These are phyloP conservation scores for Suillia variegata DNA, from an alignment of 2,888 invertebrate genomes.

Conservation along the genomic window DNA sequence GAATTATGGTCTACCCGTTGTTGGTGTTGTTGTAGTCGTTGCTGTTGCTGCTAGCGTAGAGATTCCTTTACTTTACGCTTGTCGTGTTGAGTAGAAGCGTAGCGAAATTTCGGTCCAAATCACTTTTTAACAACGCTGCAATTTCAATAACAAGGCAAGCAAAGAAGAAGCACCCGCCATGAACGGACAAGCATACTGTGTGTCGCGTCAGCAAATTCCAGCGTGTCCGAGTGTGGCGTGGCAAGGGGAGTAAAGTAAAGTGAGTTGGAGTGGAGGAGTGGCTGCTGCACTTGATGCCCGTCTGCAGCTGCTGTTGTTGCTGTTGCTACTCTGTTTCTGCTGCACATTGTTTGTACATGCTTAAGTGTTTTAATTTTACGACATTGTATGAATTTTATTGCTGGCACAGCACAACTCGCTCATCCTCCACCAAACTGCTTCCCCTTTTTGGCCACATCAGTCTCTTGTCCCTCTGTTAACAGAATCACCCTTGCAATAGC, in stretches of 20 bases:
- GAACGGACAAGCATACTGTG: conserved; percentile 3
- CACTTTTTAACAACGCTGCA: conserved; percentile 54
- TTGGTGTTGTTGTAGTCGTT: no score
- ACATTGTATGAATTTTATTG: conserved; percentile 57
- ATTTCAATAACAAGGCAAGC: conserved; percentile 37
- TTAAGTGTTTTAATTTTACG: conserved; percentile 57
- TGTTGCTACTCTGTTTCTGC: conserved; percentile 3
- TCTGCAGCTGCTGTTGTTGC: no score
- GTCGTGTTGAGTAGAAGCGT: conserved; percentile 8
- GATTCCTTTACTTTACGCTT: not conserved
- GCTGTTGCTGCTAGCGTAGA: no score
- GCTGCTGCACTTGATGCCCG: conserved; percentile 36
- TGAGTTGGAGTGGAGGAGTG: conserved; percentile 17
- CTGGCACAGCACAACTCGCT: conserved; percentile 50
- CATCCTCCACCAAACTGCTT: not conserved
- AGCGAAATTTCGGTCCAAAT: conserved; percentile 39
- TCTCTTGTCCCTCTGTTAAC: no score
- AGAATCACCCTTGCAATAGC: no score
- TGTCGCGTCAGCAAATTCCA: not conserved
- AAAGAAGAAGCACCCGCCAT: conserved; percentile 6
- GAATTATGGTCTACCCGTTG: conserved; percentile 21
- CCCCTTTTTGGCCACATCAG: no score
- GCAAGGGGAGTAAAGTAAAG: no score
- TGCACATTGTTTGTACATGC: conserved; percentile 34
- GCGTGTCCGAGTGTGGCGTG: not conserved